Evolutionary conservation across 2,797 vertebrate species (phyloP).

Genomic region (Sciurus carolinensis): DNA sequence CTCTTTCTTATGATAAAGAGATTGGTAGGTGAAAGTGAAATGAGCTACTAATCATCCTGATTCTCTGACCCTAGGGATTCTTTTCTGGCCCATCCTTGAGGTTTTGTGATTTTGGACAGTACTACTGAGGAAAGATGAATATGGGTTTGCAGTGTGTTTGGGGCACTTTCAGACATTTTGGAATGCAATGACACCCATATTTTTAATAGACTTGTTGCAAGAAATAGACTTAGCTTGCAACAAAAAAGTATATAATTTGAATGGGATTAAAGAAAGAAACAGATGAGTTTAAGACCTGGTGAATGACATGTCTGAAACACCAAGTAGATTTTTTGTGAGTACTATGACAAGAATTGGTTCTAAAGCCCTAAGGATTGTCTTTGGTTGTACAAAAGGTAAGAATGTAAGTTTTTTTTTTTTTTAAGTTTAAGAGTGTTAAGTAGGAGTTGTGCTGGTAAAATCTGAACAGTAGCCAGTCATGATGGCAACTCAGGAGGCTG

Average conservation of each 20-base stretch:
- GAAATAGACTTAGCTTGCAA: background rate
- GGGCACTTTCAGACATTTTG: slow-evolving; percentile 42
- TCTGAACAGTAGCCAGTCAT: too few species aligned
- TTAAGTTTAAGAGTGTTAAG: slow-evolving; percentile 5
- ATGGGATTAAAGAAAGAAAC: background rate
- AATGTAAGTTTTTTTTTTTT: background rate
- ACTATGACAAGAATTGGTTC: background rate
- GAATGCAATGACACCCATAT: background rate
- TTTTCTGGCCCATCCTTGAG: background rate
- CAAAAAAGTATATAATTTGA: background rate
- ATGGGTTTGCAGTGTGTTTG: background rate
- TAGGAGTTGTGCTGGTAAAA: background rate
- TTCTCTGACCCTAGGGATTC: background rate
- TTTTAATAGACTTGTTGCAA: background rate
- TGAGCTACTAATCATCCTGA: background rate
- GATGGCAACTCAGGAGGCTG: too few species aligned
- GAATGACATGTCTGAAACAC: background rate
- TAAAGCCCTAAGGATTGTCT: background rate
- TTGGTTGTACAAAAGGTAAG: background rate
- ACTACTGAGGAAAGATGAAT: background rate
- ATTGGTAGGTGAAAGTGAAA: background rate
- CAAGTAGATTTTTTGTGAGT: background rate
- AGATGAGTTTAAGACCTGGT: background rate
- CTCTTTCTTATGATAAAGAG: background rate
- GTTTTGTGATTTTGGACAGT: background rate